Base-by-base conservation (phyloP, 2,113 vertebrate species). In the Psilopogon haemacephalus region DNA sequence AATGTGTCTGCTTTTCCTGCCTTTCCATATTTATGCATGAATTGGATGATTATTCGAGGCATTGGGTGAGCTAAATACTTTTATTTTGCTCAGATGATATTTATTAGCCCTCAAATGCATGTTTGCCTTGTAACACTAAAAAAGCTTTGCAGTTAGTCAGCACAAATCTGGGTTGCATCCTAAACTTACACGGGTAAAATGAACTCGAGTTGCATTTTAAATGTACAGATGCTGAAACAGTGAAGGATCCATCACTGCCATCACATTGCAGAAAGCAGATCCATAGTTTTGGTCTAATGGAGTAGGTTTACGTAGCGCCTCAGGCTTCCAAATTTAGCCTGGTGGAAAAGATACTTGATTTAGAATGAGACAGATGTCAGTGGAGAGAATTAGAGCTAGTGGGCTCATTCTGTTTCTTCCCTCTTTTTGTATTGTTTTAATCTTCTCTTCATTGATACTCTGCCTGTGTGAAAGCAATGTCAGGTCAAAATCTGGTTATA, bases 11-110 rank as follows among this genome's bases (percentile, higher is more conserved):
- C 4, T 94, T 95, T 86, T 91, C 79, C 58, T 82, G 77, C 62
- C 74, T 87, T 76, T 86, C 38, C n/a, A 48, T 70, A 71, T 85
- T 94, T 95, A 77, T 89, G 74, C 42, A 79, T 90, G 86, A 95
- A 78, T 32, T 7, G 28, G 46, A 60, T 78, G 80, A 94, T 93
- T 83, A 92, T 90, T 94, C 81, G 71, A 79, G 87, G 73, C 87
- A 71, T 73, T 72, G 72, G 70, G 74, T 72, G 72, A 95, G 85
- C 67, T 86, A 72, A 63, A 75, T 68, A 70, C 69, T 90, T 92
- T 58, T 84, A 23, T 92, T 95, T 96, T 91, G 76, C 69, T 89
- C 60, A 88, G 90, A 77, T 95, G 71, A 84, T 89, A 94, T 93
- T 94, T 90, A 91, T 94, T 94, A 85, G 52, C 63, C 79, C 84